Evolutionary conservation across 2,113 vertebrate species (phyloP).

Genomic region (Datnioides undecimradiatus): DNA sequence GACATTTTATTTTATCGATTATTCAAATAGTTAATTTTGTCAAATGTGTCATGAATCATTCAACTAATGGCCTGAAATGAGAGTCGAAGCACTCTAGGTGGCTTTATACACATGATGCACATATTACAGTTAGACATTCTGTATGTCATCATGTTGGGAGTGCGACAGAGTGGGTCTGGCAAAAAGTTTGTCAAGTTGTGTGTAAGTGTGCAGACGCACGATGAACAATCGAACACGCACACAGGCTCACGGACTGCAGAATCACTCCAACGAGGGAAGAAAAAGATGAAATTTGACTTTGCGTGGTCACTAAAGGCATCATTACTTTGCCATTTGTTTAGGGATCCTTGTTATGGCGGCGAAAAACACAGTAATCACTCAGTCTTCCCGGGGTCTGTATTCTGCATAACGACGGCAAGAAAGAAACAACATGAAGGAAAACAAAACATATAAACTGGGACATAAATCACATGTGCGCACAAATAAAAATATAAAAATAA

Average conservation of each 20-base stretch:
- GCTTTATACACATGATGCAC: background rate
- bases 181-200: background rate
- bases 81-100: background rate
- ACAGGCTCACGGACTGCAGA: background rate
- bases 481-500: background rate
- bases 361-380: conserved; percentile 9
- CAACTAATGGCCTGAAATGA: background rate
- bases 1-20: no score
- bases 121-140: no score
- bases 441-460: background rate
- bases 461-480: background rate
- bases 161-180: background rate
- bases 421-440: background rate
- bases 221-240: background rate
- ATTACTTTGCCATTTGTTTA: background rate
- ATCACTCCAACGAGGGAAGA: background rate
- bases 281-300: background rate
- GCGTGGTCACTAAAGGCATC: background rate
- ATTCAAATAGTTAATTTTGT: background rate
- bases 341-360: background rate
- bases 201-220: background rate
- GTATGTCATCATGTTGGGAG: no score
- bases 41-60: background rate
- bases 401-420: background rate
- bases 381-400: background rate